phyloP scores from a whole-genome alignment of 2,888 invertebrate species.

The Andrena marginata region DNA sequence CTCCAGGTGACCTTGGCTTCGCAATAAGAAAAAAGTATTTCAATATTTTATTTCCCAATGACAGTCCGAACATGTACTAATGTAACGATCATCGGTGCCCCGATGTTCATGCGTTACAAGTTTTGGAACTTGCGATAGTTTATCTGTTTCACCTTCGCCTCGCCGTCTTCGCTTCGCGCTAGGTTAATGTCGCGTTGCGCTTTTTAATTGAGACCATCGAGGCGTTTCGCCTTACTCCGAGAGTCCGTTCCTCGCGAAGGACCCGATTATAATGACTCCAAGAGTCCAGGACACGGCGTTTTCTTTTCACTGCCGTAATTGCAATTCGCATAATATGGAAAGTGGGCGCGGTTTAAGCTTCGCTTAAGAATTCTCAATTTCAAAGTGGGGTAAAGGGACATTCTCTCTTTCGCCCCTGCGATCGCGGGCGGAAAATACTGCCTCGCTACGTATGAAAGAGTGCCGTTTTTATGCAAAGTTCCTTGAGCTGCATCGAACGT shows the following conservation, averaged over 20 bases:
- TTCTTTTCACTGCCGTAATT: constrained; percentile 11
- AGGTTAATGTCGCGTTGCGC: constrained; percentile 29
- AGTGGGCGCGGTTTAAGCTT: neutral
- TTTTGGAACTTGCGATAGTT: neutral
- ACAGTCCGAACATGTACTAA: no score
- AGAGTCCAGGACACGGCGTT: neutral
- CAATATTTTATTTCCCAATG: no score
- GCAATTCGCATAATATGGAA: neutral
- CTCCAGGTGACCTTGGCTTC: no score
- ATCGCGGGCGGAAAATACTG: neutral
- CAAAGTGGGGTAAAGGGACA: neutral
- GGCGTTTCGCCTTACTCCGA: constrained; percentile 55
- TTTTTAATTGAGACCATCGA: constrained; percentile 65
- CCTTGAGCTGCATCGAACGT: neutral
- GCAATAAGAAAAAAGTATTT: no score
- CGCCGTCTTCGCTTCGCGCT: no score
- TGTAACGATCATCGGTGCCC: no score
- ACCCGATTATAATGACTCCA: constrained; percentile 26
- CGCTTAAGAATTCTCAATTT: neutral
- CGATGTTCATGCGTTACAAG: no score
- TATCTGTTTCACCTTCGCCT: neutral
- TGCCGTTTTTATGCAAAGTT: neutral
- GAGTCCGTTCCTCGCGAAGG: constrained; percentile 17
- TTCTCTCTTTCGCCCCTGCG: neutral
- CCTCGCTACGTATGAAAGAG: neutral